These are phyloP conservation scores for Nibea coibor DNA, from an alignment of 2,113 vertebrate species.

Conservation along the genomic window DNA sequence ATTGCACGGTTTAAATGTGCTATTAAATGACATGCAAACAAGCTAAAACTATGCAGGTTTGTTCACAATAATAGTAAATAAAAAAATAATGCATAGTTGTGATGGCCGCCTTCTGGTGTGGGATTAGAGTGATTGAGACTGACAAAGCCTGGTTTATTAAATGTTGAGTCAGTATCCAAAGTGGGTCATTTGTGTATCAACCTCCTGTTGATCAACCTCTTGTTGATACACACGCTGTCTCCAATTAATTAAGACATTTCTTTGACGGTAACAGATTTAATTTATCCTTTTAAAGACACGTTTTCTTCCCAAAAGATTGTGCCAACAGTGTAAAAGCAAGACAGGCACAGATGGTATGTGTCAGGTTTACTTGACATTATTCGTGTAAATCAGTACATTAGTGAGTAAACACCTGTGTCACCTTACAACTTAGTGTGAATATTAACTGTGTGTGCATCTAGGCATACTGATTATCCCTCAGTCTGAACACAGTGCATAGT, in stretches of 20 bases:
- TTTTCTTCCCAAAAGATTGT: not conserved
- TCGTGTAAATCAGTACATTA: not conserved
- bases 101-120: not conserved
- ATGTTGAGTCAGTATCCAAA: slow-evolving; percentile 60
- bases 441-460: not conserved
- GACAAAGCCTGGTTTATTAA: slow-evolving; percentile 58
- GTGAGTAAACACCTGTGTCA: not conserved
- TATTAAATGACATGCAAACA: not conserved
- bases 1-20: not conserved
- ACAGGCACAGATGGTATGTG: not conserved
- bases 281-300: not conserved
- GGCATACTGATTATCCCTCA: not conserved
- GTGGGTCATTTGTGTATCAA: slow-evolving; percentile 50
- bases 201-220: not conserved
- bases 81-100: not conserved
- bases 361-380: not conserved
- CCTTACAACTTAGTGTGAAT: not conserved
- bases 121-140: slow-evolving; percentile 63
- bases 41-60: not conserved
- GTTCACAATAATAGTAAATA: not conserved
- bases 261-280: not conserved
- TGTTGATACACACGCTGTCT: not conserved
- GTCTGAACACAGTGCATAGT: not conserved
- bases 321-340: not conserved
- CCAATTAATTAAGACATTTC: not conserved